Evolutionary conservation across 2,113 vertebrate species (phyloP).

Genomic region (Nesoenas mayeri): DNA sequence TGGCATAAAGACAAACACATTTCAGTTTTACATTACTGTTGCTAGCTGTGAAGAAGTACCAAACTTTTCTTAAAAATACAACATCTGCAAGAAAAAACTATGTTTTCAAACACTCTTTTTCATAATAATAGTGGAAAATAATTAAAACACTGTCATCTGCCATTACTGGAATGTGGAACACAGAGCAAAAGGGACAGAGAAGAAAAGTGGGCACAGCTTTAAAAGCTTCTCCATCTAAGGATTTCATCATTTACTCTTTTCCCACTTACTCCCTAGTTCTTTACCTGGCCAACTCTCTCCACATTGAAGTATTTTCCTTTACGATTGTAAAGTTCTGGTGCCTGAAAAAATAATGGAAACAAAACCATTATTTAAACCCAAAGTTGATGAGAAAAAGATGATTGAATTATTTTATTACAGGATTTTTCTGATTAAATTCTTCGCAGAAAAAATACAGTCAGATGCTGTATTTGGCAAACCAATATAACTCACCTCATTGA

Average conservation of each 20-base stretch:
- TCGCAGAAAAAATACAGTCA: neutral
- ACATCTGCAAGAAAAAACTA: neutral
- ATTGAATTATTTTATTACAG: neutral
- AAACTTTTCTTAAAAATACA: neutral
- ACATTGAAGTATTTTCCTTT: conserved; percentile 99
- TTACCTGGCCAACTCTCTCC: conserved; percentile 96
- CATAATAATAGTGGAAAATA: neutral
- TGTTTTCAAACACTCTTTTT: neutral
- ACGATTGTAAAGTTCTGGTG: conserved; percentile 94
- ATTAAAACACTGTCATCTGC: neutral
- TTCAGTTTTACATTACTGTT: neutral
- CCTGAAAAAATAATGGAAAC: conserved; percentile 73
- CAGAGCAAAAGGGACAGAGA: neutral
- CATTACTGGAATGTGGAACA: neutral
- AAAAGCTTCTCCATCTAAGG: neutral
- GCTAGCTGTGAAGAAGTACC: neutral
- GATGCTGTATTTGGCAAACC: neutral
- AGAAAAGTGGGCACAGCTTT: neutral
- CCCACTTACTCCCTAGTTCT: neutral
- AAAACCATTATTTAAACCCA: neutral
- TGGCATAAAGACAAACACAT: neutral
- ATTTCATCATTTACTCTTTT: neutral
- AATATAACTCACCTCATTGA: conserved; percentile 87
- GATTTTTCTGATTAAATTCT: neutral
- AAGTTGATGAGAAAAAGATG: neutral